Conservation (phyloP, 2,113 vertebrate species). For the Megatriorchis doriae region DNA sequence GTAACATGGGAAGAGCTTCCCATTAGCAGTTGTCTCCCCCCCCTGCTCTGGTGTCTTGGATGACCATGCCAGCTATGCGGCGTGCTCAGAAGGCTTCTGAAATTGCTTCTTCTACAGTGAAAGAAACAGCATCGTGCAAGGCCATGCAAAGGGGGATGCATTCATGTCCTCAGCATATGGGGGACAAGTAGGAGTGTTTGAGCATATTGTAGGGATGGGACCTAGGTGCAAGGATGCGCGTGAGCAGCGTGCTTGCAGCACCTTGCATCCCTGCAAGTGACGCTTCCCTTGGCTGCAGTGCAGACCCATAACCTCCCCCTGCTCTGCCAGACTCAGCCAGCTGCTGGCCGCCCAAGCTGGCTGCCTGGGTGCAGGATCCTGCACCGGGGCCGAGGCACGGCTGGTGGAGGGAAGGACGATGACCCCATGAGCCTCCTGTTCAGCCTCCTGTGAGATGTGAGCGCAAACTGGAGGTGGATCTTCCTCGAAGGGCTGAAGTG, state of each 20-base stretch:
- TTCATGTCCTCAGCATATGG: background rate
- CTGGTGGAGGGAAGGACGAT: background rate
- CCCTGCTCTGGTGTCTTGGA: background rate
- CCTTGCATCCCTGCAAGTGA: background rate
- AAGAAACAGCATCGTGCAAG: accelerated
- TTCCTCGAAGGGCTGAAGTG: background rate
- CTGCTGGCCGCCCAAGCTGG: background rate
- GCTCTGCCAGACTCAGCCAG: background rate
- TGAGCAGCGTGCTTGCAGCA: background rate
- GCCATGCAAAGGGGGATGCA: background rate
- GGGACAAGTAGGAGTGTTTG: background rate
- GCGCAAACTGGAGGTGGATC: background rate
- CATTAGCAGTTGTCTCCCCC: background rate
- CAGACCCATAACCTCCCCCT: background rate
- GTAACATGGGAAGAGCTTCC: background rate
- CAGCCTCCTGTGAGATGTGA: background rate
- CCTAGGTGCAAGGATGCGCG: background rate
- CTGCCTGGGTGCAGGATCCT: background rate
- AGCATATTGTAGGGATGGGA: background rate
- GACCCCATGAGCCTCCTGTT: accelerated
- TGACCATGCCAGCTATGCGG: background rate
- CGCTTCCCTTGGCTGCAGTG: background rate
- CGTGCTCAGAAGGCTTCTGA: background rate
- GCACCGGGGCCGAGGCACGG: background rate
- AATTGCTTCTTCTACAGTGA: background rate